Conservation (phyloP, 2,113 vertebrate species). For the Peromyscus polionotus region DNA sequence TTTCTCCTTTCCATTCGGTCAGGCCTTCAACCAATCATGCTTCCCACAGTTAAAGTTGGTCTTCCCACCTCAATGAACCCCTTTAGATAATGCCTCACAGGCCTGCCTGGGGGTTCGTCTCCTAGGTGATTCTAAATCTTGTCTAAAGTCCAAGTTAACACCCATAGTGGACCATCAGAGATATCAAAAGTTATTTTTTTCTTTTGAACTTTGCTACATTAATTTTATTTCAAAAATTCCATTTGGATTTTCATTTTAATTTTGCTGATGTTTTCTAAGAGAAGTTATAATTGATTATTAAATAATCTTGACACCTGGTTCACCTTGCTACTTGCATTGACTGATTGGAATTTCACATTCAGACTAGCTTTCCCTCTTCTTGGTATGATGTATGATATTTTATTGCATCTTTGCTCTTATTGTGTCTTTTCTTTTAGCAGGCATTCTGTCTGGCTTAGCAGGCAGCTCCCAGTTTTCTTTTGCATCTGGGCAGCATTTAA, state of each 20-base stretch:
- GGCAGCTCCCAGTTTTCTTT: neutral
- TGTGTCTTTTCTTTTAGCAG: neutral
- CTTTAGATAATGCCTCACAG: no score
- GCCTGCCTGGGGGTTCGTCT: neutral
- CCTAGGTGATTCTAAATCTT: neutral
- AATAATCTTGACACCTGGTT: neutral
- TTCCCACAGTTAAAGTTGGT: neutral
- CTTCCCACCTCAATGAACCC: no score
- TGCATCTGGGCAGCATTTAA: neutral
- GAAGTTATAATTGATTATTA: neutral
- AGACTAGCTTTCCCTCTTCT: neutral
- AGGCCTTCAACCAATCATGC: neutral
- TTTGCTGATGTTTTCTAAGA: neutral
- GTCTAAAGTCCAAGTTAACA: neutral
- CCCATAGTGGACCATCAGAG: neutral
- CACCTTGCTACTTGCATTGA: neutral
- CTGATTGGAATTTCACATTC: neutral
- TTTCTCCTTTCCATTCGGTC: neutral
- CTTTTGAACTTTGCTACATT: neutral
- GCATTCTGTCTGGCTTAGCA: neutral
- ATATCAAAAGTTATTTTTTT: no score
- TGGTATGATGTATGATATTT: neutral
- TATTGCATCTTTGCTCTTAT: neutral
- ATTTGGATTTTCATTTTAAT: neutral
- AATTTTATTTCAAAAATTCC: neutral